Conservation (phyloP, 2,888 invertebrate genomes). For the Macaria liturata region DNA sequence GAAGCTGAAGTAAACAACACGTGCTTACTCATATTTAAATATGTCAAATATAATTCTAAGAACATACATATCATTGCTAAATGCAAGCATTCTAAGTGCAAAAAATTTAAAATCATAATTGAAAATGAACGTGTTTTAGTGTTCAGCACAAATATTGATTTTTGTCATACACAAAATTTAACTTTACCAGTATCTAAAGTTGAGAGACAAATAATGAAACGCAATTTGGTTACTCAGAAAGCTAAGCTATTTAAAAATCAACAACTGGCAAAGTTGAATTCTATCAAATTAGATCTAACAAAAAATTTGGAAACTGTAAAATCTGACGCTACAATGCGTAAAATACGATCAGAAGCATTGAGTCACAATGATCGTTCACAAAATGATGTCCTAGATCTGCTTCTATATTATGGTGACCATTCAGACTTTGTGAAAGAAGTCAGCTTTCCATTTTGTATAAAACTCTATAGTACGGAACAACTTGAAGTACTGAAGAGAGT, state of each 20-base stretch:
- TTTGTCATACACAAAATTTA: constrained; percentile 1
- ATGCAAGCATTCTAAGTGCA: not conserved
- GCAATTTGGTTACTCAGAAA: not conserved
- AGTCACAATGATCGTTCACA: constrained; percentile 6
- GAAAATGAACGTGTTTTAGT: not conserved
- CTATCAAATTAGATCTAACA: not conserved
- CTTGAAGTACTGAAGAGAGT: not conserved
- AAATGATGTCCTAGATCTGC: constrained; percentile 3
- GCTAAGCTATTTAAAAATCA: constrained; percentile 1
- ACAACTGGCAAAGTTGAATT: not conserved
- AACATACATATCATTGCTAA: not conserved
- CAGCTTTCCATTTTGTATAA: constrained; percentile 3
- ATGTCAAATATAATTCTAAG: constrained; percentile 1
- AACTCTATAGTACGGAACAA: constrained; percentile 10
- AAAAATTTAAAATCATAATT: constrained; percentile 8
- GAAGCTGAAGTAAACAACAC: constrained; percentile 3
- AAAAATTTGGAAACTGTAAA: constrained; percentile 3
- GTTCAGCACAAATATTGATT: constrained; percentile 1
- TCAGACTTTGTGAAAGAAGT: constrained; percentile 1
- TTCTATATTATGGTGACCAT: constrained; percentile 7
- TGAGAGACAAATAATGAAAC: constrained; percentile 4
- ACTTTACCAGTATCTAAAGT: constrained; percentile 7
- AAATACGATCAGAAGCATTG: constrained; percentile 7
- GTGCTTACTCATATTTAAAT: constrained; percentile 1
- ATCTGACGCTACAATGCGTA: constrained; percentile 9